Evolutionary conservation across 2,888 invertebrate species (phyloP), one percentile per base, ranked within the genome.

Genomic region (Aphidoletes aphidimyza): DNA sequence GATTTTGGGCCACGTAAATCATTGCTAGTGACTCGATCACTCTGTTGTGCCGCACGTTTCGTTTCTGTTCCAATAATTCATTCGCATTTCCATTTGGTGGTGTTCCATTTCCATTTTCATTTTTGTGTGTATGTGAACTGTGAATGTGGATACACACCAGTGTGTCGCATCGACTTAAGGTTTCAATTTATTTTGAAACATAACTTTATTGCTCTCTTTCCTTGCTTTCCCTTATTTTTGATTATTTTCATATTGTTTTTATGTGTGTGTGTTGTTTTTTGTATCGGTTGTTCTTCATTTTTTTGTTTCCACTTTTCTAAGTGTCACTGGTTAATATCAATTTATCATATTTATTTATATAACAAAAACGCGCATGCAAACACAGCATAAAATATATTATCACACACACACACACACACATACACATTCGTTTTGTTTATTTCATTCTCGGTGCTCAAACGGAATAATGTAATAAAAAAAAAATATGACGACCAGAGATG

Each of bases 311-410:
- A 22, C 26, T 6, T 54, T 26, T 54, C 22, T 22, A 30, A 69
- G 26, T 69, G 69, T 69, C 69, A 69, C 30, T 69, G 69, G 69
- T 69, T 30, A 69, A 30, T 30, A 69, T 69, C 30, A 69, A 69
- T 69, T 69, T 69, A 69, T 69, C 54, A 54, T 39, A 39, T n/a
- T n/a, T 54, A n/a, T n/a, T 54, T 69, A 69, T 69, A 69, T 19
- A 69, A 69, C 26, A 69, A 69, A 69, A 3, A 26, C 3, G 6
- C 0, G 3, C 30, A 69, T 69, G 34, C 30, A 69, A 30, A 54
- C 47, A 47, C 47, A 47, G 47, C 47, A 47, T 47, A 47, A 54
- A n/a, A n/a, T n/a, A n/a, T n/a, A n/a, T n/a, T n/a, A n/a, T n/a
- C n/a, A n/a, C n/a, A n/a, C n/a, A n/a, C n/a, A n/a, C n/a, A n/a